phyloP scores from a whole-genome alignment of 2,888 invertebrate genomes.

The Steinernema scapterisci region DNA sequence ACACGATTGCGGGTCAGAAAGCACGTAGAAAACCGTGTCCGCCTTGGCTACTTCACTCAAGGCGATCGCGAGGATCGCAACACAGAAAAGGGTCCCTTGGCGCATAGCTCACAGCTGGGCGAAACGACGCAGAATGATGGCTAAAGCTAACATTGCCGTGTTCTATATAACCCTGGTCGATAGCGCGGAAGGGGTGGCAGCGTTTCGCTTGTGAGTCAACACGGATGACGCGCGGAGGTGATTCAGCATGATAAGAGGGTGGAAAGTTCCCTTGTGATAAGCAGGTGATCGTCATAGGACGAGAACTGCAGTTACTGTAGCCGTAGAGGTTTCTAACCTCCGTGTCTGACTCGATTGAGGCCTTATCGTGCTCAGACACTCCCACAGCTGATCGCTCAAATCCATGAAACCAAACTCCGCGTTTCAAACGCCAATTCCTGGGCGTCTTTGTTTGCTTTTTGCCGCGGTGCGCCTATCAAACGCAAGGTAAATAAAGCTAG shows the following conservation, averaged over 20 bases:
- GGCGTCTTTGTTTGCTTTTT: neutral
- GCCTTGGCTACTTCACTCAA: neutral
- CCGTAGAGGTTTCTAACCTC: no score
- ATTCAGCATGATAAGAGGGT: neutral
- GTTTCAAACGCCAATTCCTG: neutral
- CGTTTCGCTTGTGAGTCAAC: neutral
- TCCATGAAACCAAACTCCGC: no score
- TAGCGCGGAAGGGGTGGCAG: neutral
- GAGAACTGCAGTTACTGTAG: no score
- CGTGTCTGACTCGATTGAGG: no score
- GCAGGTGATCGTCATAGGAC: no score
- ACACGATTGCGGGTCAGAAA: neutral
- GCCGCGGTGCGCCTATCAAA: neutral
- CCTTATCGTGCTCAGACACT: no score
- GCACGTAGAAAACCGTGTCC: neutral
- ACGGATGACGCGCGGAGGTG: neutral
- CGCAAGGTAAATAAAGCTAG: neutral
- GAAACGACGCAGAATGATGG: neutral
- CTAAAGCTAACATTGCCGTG: slow-evolving; percentile 1
- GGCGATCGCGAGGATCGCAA: neutral
- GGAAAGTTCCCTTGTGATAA: no score
- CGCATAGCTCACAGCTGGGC: neutral
- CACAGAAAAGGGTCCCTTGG: neutral
- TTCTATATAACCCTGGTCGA: slow-evolving; percentile 9
- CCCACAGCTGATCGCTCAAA: no score